Evolutionary conservation across 2,113 vertebrate species (phyloP), one percentile per base, ranked within the genome.

Genomic region (Drymodes brunneopygia): DNA sequence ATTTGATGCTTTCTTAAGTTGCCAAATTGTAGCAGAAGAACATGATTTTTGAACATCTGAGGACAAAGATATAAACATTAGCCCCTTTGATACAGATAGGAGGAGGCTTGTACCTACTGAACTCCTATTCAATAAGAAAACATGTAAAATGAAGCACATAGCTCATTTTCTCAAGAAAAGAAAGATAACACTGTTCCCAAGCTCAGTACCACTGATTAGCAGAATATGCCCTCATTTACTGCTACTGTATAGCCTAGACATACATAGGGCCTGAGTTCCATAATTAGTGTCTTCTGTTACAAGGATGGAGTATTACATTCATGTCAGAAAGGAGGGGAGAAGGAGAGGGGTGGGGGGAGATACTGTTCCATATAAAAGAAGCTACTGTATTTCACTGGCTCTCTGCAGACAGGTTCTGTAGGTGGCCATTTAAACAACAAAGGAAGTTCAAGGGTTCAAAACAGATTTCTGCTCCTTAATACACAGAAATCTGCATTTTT

Each of bases 381-480:
- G 86, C 96, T 92, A 97, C 97, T 98, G 97, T 98, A 92, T 91
- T 94, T 90, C 78, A 11, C 57, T n/a, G 69, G 40, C 94, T 95
- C 92, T 96, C 70, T 40, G 57, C 85, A 65, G 92, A 92, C 1
- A 35, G 84, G 72, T 97, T 97, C 97, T 95, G 95, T 97, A 98
- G 97, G 98, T 97, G 97, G 97, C 90, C 97, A 96, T 96, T 98
- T 87, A 95, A 97, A 96, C 96, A 97, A 98, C 95, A 98, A 98
- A 98, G 95, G 79, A 97, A 97, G 98, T 98, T 98, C 97, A 98
- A 98, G 92, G 97, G 97, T 97, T 98, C 96, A 96, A 90, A 97
- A 97, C 69, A 97, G 97, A 98, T 97, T 98, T 97, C 96, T 97
- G 90, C 95, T 96, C 94, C 94, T 93, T 95, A 95, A 95, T 92